phyloP scores from a whole-genome alignment of 2,888 invertebrate species.

The Spialia ferax region DNA sequence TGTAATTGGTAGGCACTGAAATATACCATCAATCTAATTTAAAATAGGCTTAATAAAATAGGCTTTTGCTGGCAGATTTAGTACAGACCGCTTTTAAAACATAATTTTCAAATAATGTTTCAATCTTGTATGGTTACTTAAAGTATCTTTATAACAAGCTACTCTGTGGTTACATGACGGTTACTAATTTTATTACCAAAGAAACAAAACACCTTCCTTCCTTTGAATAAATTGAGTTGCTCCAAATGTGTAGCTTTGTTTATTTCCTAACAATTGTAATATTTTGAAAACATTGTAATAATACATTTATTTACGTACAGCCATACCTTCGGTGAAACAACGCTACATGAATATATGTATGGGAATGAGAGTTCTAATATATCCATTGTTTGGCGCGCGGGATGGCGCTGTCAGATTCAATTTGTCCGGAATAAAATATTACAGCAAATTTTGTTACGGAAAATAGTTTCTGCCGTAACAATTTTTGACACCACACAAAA shows the following conservation, averaged over 20 bases:
- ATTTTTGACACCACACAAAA: slow-evolving; percentile 20
- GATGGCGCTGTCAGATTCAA: slow-evolving; percentile 45
- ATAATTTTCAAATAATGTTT: too few species aligned
- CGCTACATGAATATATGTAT: slow-evolving; percentile 36
- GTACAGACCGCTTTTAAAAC: too few species aligned
- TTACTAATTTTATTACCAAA: too few species aligned
- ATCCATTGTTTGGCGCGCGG: slow-evolving; percentile 31
- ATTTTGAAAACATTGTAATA: neutral
- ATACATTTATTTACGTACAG: neutral
- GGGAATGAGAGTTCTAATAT: slow-evolving; percentile 27
- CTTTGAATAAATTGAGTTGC: too few species aligned
- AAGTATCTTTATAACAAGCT: too few species aligned
- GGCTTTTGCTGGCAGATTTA: too few species aligned
- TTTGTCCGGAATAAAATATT: slow-evolving; percentile 46
- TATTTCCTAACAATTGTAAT: neutral
- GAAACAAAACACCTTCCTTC: too few species aligned
- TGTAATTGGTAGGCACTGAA: too few species aligned
- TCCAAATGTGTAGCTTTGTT: neutral
- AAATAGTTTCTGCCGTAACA: slow-evolving; percentile 28
- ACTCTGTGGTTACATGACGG: too few species aligned
- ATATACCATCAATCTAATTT: too few species aligned
- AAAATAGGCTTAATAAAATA: too few species aligned
- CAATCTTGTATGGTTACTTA: too few species aligned
- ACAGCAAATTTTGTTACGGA: slow-evolving; percentile 27
- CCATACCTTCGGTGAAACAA: slow-evolving; percentile 1